Base-by-base conservation (phyloP, 2,797 vertebrate species). In the Chrysocyon brachyurus region DNA sequence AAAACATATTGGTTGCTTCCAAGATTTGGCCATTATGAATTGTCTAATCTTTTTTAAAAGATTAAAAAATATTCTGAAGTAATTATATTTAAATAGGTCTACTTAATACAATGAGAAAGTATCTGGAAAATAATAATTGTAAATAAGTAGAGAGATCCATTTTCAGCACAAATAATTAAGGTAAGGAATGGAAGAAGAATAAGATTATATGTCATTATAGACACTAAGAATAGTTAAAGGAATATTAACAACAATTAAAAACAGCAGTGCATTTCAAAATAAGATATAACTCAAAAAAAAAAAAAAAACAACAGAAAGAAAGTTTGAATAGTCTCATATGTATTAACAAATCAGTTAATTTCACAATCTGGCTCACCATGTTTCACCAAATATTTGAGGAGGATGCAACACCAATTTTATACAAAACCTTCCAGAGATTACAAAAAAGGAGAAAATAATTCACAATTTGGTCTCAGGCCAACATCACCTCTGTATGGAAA, bases 201-300 rank as follows among this genome's bases (percentile, higher is more conserved):
- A 46, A 33, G n/a, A 46, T 87, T 73, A 56, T 12, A 57, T 66
- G 57, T 49, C 33, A 61, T 64, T 86, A 64, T 10, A 54, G 33
- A 36, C 56, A 93, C 19, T 56, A 70, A 84, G 54, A 61, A 85
- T 46, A 12, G 28, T 73, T 79, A 61, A 79, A 24, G 14, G 2
- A 87, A 93, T 52, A 93, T 79, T 70, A 93, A 70, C 56, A 72
- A 85, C 40, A 56, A 59, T 57, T 54, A 87, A 84, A 33, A 70
- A 70, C 31, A 14, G 21, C n/a, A 89, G 56, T 73, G 14, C 2
- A 64, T 59, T 73, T 93, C 24, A 63, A 96, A 84, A 73, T 12
- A 96, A 85, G 64, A 36, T 5, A 21, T 36, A 81, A 61, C n/a
- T 46, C 31, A 75, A 86, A 33, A 15, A 77, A 91, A 85, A 49